phyloP scores from a whole-genome alignment of 2,888 invertebrate species.

The Lasius fuliginosus region DNA sequence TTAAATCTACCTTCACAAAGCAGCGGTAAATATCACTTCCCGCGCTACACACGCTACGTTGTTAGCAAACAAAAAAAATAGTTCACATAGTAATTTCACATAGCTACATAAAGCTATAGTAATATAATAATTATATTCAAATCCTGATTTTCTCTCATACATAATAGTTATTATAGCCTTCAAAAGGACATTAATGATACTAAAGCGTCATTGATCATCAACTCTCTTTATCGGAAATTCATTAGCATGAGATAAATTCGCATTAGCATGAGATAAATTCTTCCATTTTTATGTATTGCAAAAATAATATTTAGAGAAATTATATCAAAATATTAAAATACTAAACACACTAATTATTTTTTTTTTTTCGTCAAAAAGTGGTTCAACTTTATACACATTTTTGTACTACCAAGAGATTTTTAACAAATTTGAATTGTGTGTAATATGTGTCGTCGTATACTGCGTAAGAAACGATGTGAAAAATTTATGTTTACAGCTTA shows the following conservation, averaged over 20 bases:
- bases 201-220: constrained; percentile 19
- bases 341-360: neutral
- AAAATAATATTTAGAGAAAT: constrained; percentile 18
- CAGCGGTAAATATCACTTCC: constrained; percentile 56
- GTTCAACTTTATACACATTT: neutral
- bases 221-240: neutral
- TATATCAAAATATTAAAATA: neutral
- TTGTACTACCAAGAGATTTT: neutral
- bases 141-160: constrained; percentile 16
- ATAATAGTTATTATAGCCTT: constrained; percentile 21
- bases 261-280: constrained; percentile 2
- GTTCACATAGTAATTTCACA: constrained; percentile 19
- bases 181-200: constrained; percentile 25
- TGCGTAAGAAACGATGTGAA: neutral
- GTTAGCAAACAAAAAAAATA: constrained; percentile 52
- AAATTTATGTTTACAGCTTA: constrained; percentile 31
- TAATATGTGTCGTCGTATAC: neutral
- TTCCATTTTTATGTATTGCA: neutral
- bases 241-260: constrained; percentile 9
- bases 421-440: neutral
- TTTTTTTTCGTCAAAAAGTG: neutral
- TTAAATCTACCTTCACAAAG: constrained; percentile 53
- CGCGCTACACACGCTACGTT: constrained; percentile 34
- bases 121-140: constrained; percentile 35
- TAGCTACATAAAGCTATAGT: constrained; percentile 26